Base-by-base conservation (phyloP, 2,888 invertebrate species). In the Phortica okadai region DNA sequence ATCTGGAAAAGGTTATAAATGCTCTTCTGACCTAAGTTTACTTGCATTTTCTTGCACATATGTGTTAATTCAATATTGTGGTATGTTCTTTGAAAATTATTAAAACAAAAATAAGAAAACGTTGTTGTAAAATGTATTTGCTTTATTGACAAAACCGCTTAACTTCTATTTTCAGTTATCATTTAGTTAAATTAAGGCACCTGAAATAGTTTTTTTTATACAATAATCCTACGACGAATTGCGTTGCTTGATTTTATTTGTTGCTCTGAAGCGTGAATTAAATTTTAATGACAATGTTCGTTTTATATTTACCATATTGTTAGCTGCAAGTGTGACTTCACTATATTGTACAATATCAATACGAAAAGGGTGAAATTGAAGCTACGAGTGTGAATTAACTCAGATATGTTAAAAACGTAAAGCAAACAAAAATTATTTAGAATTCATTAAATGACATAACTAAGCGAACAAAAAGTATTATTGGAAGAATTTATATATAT, bases 341-440 rank as follows among this genome's bases (percentile, higher is more conserved):
- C 7, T n/a, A 6, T 58, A 58, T 58, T 58, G 14, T 58, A n/a
- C 58, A 58, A 58, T 58, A 58, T 11, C n/a, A 58, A 58, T n/a
- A 58, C 45, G 10, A 8, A 10, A 45, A 45, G 45, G 45, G 45
- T 45, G 45, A 58, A 58, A 58, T 33, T 11, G 33, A 33, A 76
- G 75, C 72, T 21, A 21, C 21, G 21, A 21, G 76, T 88, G 87
- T 87, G 75, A 87, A 88, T 88, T 85, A 74, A 80, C 50, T 76
- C 16, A 86, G 81, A 86, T 85, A 66, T 74, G 64, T 74, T 72
- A 78, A 81, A 78, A 84, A 84, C 85, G 83, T 62, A 74, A 73
- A 54, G 76, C 72, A 76, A 50, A 50, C 6, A 10, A 50, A 44
- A 45, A 45, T 21, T 25, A 59, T 45, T 45, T 21, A 59, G 14